phyloP scores from a whole-genome alignment of 2,797 vertebrate species.

The Fratercula arctica region DNA sequence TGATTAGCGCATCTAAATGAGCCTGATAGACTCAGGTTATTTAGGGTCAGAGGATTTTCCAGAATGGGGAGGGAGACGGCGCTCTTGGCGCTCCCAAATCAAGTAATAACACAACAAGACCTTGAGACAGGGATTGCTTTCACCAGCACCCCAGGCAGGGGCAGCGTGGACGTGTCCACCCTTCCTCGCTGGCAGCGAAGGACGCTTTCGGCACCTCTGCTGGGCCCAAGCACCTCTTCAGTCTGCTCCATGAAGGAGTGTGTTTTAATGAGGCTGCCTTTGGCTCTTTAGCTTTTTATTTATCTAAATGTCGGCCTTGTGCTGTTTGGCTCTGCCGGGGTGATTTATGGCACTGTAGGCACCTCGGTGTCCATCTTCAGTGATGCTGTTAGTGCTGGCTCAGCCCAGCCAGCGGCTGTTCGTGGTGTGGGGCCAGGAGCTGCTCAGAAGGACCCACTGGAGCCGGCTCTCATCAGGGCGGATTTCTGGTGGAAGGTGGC shows the following conservation, averaged over 20 bases:
- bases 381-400: background rate
- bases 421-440: background rate
- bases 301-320: background rate
- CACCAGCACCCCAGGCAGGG: background rate
- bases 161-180: fast-evolving
- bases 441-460: background rate
- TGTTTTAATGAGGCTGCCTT: background rate
- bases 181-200: background rate
- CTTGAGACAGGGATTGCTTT: background rate
- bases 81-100: background rate
- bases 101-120: background rate
- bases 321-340: background rate
- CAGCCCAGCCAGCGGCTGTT: background rate
- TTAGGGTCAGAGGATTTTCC: constrained; percentile 35
- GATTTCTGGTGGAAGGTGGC: background rate
- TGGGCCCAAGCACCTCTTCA: background rate
- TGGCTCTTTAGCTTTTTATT: background rate
- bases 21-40: constrained; percentile 13
- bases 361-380: fast-evolving
- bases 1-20: constrained; percentile 36
- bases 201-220: fast-evolving
- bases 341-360: background rate
- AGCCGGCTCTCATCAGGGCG: background rate
- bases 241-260: background rate
- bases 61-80: background rate